Evolutionary conservation across 2,113 vertebrate species (phyloP).

Genomic region (Astur gentilis): DNA sequence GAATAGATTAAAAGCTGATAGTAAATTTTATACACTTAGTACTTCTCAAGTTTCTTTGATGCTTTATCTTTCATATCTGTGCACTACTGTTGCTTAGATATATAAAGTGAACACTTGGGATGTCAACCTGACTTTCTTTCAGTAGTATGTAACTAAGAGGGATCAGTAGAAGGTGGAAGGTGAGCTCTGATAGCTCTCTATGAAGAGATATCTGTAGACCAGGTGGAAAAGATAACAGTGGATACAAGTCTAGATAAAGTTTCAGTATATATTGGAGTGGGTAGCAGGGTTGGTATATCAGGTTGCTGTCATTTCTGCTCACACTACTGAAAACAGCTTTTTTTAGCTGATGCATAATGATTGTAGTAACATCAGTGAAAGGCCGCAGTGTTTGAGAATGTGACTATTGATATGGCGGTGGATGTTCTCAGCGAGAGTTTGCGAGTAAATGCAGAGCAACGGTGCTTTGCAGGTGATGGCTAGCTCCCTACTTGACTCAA

Average conservation of each 20-base stretch:
- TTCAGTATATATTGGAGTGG: background rate
- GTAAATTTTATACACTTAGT: background rate
- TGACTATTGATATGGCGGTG: background rate
- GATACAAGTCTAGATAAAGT: background rate
- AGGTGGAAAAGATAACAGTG: background rate
- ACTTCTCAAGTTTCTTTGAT: background rate
- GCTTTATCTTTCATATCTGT: background rate
- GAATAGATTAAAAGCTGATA: background rate
- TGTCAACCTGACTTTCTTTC: background rate
- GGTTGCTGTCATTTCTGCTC: background rate
- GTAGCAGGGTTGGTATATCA: background rate
- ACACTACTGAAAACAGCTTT: background rate
- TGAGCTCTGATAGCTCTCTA: background rate
- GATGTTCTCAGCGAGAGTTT: background rate
- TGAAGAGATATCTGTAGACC: background rate
- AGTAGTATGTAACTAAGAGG: background rate
- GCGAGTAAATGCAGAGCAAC: accelerated
- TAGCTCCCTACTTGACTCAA: background rate
- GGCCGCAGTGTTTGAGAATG: background rate
- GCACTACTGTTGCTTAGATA: background rate
- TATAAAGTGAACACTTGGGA: background rate
- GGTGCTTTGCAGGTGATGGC: background rate
- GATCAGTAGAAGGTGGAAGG: background rate
- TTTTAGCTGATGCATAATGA: background rate
- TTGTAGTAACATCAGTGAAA: background rate